These are phyloP conservation scores for Parelbella ahira DNA, from an alignment of 2,888 invertebrate species.

Conservation along the genomic window DNA sequence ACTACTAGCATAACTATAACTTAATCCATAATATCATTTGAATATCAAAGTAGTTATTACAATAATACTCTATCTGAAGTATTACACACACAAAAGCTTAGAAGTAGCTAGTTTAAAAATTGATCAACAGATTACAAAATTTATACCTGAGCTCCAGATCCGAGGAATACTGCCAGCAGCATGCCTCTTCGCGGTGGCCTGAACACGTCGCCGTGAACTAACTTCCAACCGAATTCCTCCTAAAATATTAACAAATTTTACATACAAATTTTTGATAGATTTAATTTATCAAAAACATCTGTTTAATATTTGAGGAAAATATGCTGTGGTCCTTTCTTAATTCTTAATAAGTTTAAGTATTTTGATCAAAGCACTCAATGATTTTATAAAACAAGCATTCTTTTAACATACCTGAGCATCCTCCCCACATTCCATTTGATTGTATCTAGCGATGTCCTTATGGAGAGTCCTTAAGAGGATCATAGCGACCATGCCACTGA, in stretches of 20 bases:
- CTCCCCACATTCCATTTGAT: conserved; percentile 94
- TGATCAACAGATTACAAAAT: too few relatives aligned
- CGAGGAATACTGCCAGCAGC: conserved; percentile 96
- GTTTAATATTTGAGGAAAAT: too few relatives aligned
- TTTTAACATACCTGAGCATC: conserved; percentile 95
- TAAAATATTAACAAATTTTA: conserved; percentile 57
- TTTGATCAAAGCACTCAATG: background rate
- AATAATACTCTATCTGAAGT: too few relatives aligned
- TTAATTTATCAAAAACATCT: too few relatives aligned
- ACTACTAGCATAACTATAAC: too few relatives aligned
- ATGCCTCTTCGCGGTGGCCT: conserved; percentile 97
- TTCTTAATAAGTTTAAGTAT: background rate
- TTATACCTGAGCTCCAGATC: conserved; percentile 94
- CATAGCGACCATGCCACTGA: conserved; percentile 99
- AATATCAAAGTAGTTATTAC: too few relatives aligned
- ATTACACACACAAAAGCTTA: too few relatives aligned
- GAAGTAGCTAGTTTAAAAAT: too few relatives aligned
- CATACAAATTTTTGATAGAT: too few relatives aligned
- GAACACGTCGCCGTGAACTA: conserved; percentile 99
- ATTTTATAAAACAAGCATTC: too few relatives aligned
- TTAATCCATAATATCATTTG: too few relatives aligned
- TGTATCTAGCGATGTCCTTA: conserved; percentile 99
- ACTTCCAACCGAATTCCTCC: conserved; percentile 98
- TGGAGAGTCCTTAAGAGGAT: conserved; percentile 97
- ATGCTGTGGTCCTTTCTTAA: too few relatives aligned